Base-by-base conservation (phyloP, 2,888 invertebrate species). In the Agriopis aurantiaria region DNA sequence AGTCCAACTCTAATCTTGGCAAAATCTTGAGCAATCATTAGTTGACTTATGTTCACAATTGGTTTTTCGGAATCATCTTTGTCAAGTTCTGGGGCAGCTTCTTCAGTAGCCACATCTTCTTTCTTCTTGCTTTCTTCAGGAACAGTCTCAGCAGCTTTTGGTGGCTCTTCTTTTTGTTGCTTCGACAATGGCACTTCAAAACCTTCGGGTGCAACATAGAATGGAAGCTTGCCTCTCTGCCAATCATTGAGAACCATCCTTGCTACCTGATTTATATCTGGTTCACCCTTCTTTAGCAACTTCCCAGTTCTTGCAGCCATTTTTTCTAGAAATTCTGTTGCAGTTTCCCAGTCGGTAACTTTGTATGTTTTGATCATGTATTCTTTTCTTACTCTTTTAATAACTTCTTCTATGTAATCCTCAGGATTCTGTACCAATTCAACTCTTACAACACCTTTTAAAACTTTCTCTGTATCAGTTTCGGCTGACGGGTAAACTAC, bases 221-320 rank as follows among this genome's bases (percentile, higher is more conserved):
- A 99, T 0, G 99, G 99, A 65, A 99, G 92, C 90, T 98, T 99
- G 7, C 99, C 99, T 82, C 99, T 96, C 91, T 99, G 99, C 97
- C 99, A 99, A 90, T 99, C 99, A 93, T 99, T 99, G 3, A 99
- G 95, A 10, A 99, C 96, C 97, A 99, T 99, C 88, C 97, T 97
- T 0, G 99, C 97, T 0, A 97, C 97, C 71, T 97, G 97, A 60
- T 96, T 93, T 23, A 99, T 93, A 91, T 99, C 99, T 10, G 99
- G 98, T 86, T 99, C 99, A n/a, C 99, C 99, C 80, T 98, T 98
- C 88, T 99, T 99, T 10, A 99, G 89, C 65, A 99, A 93, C 91
- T 98, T 98, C 0, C 99, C 99, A 11, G 96, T 96, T 76, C 97
- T 96, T 61, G 96, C 95, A 0, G 99, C 99, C 80, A 99, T 87